Evolutionary conservation across 2,888 invertebrate species (phyloP), one percentile per base, ranked within the genome.

Genomic region (Pammene aurita): DNA sequence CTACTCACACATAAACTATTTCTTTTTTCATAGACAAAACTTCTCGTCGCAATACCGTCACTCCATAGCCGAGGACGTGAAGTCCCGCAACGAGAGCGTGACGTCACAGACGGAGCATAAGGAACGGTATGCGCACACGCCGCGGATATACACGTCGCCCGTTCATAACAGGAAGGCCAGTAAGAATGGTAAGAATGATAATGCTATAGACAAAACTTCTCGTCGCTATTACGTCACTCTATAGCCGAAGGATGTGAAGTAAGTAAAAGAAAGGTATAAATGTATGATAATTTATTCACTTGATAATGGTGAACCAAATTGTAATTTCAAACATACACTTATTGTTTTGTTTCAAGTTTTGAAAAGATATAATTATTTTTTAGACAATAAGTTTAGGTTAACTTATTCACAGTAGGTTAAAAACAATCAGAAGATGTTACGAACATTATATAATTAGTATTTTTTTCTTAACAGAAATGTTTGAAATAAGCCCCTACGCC

Each of bases 401-500:
- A n/a, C n/a, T n/a, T n/a, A n/a, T n/a, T n/a, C 4, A 26, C 26
- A 26, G 2, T 26, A 26, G 26, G 26, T 26, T 26, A 26, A 26
- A 26, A 26, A n/a, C n/a, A n/a, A n/a, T n/a, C n/a, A n/a, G n/a
- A 4, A 26, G 26, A 26, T n/a, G n/a, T n/a, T n/a, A n/a, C n/a
- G n/a, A 26, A 26, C 26, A 26, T 26, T 26, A 2, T 26, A 2
- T 26, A 26, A 26, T 26, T 26, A 26, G 26, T 26, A 2, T 1
- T 26, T 26, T 26, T 26, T 26, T 26, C 26, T 26, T 26, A 41
- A 6, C 77, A 92, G 93, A 93, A 88, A 93, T 93, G 93, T 93
- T 92, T 82, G 93, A 93, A 80, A 93, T 93, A 69, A 93, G 93
- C 75, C 93, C 93, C 1, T 93, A 93, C 74, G 93, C 93, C 0